phyloP scores from a whole-genome alignment of 2,797 vertebrate species.

The Atherinosoma microstoma region DNA sequence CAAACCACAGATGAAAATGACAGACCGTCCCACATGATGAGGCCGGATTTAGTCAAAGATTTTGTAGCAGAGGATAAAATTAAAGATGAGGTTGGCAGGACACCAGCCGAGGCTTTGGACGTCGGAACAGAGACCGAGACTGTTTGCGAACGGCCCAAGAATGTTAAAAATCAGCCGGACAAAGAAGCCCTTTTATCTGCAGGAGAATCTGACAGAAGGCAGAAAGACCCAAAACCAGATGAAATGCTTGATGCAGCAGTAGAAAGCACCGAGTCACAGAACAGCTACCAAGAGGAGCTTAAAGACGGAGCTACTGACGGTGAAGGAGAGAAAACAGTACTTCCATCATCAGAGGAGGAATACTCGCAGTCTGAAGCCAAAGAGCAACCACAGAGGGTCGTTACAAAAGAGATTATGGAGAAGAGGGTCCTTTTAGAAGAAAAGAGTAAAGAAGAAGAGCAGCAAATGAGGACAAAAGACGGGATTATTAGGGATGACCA shows the following conservation, averaged over 20 bases:
- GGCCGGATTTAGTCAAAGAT: slow-evolving; percentile 28
- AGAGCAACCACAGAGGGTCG: slow-evolving; percentile 9
- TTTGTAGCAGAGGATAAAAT: slow-evolving; percentile 32
- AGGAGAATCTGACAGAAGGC: slow-evolving; percentile 28
- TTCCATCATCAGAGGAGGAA: slow-evolving; percentile 38
- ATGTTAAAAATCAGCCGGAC: slow-evolving; percentile 63
- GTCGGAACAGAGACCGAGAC: slow-evolving; percentile 52
- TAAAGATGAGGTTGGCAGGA: slow-evolving; percentile 47
- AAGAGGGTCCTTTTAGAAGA: slow-evolving; percentile 27
- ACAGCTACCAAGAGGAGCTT: slow-evolving; percentile 33
- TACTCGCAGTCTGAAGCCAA: slow-evolving; percentile 14
- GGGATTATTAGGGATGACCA: neutral
- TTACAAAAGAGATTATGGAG: slow-evolving; percentile 16
- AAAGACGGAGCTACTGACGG: slow-evolving; percentile 14
- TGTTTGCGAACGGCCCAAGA: slow-evolving; percentile 63
- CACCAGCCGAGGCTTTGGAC: slow-evolving; percentile 41
- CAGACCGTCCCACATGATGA: neutral
- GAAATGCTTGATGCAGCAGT: slow-evolving; percentile 42
- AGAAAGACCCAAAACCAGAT: slow-evolving; percentile 50
- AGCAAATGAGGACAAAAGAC: slow-evolving; percentile 23
- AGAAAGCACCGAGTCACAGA: slow-evolving; percentile 47
- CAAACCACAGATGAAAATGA: slow-evolving; percentile 45
- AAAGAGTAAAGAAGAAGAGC: slow-evolving; percentile 14
- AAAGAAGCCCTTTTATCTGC: slow-evolving; percentile 66
- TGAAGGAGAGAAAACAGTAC: slow-evolving; percentile 17